A percentile compares a stretch with the other conserved stretches of the same genome.
Evolutionary conservation across 2,888 invertebrate genomes (phyloP).

Genomic region (Cyaniris semiargus): DNA sequence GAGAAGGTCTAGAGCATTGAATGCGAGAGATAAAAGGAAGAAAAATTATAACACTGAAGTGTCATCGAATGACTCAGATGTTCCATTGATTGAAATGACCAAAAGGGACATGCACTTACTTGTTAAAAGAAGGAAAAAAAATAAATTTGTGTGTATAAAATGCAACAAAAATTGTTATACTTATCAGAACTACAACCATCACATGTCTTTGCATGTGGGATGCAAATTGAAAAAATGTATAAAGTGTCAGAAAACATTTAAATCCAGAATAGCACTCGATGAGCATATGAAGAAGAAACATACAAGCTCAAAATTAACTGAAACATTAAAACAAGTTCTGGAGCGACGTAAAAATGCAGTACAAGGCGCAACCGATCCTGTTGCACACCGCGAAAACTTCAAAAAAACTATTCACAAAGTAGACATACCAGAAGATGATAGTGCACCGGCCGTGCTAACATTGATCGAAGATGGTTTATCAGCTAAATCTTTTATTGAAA

Average conservation of each 20-base stretch:
- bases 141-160: conserved; percentile 54
- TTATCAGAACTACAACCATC: conserved; percentile 65
- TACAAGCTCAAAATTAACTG: conserved; percentile 58
- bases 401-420: conserved; percentile 56
- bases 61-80: conserved; percentile 52
- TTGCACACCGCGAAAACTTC: conserved; percentile 47
- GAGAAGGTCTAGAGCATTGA: conserved; percentile 6
- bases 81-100: conserved; percentile 48
- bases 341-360: conserved; percentile 53
- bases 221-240: conserved; percentile 57
- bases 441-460: conserved; percentile 48
- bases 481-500: conserved; percentile 65
- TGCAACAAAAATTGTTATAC: conserved; percentile 69
- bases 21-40: conserved; percentile 34
- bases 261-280: conserved; percentile 50
- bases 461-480: conserved; percentile 50
- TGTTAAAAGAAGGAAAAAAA: conserved; percentile 35
- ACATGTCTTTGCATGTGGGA: conserved; percentile 57
- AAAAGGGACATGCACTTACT: conserved; percentile 39
- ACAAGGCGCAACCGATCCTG: conserved; percentile 23
- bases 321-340: conserved; percentile 60
- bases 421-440: conserved; percentile 1
- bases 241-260: conserved; percentile 58
- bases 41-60: conserved; percentile 31
- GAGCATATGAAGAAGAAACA: conserved; percentile 56